Evolutionary conservation across 1,140 invertebrate species (phyloP), one percentile per base, ranked within the genome.

Genomic region (Leptoteleia sp.): DNA sequence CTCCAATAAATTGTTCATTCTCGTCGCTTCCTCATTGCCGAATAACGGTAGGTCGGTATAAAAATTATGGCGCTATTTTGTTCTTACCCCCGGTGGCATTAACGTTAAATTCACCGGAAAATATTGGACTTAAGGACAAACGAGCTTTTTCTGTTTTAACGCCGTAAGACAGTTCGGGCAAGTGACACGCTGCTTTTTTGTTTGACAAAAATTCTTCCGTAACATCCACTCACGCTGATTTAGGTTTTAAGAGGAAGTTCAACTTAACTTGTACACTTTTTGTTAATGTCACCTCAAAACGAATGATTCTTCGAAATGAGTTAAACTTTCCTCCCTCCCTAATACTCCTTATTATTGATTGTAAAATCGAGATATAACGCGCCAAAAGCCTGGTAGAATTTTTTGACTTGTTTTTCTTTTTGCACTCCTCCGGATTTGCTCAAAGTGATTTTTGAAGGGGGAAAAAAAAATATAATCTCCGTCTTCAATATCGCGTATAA

Each of bases 101-200:
- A 50, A 52, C 22, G 50, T 57, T 57, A 57, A 68, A 48, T 68
- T 65, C 31, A 25, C 35, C n/a, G 61, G 61, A 52, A 43, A 33
- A 65, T 31, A 31, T 57, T 47, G 7, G 17, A 54, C 29, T 5
- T 37, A 65, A 38, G 54, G 15, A 8, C 22, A 35, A 29, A 31
- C 19, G 19, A 27, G 45, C 29, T 45, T 48, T 55, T 45, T 55
- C 15, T 48, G 3, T 29, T 57, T 43, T 40, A 68, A 57, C 40
- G 13, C 25, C 48, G 19, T 4, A 67, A 54, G 48, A 45, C 62
- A 16, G 15, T 55, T 43, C 9, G 19, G 19, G 25, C 27, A 15
- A 54, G 27, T 29, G 50, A 47, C n/a, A n/a, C n/a, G n/a, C 40
- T 45, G 47, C 40, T 45, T 57, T 68, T 67, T 68, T 68, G 33